Evolutionary conservation across 2,113 vertebrate species (phyloP).

Genomic region (Platycercus adscitus): DNA sequence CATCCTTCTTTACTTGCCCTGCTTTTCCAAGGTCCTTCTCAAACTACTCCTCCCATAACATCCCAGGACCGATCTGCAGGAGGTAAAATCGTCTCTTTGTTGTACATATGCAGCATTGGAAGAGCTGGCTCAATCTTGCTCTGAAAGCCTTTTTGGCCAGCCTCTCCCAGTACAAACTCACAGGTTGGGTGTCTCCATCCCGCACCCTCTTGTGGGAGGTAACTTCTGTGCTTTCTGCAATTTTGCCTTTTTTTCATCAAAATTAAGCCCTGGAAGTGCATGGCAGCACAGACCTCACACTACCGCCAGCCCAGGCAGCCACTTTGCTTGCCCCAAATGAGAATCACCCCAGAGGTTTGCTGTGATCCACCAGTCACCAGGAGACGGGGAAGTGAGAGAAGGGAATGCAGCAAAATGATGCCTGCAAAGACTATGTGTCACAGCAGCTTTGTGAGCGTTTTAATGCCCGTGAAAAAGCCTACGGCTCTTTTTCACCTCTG

Average conservation of each 20-base stretch:
- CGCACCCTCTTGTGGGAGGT: not conserved
- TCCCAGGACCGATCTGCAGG: not conserved
- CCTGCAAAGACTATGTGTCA: not conserved
- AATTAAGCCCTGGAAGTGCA: not conserved
- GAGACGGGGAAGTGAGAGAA: not conserved
- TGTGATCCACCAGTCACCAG: not conserved
- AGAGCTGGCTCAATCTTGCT: not conserved
- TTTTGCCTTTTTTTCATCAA: not conserved
- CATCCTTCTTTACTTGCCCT: not conserved
- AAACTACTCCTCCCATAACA: not conserved
- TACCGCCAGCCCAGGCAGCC: fast-evolving
- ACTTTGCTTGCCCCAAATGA: not conserved
- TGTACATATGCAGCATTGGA: not conserved
- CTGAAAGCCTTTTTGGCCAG: not conserved
- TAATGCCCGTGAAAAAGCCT: not conserved
- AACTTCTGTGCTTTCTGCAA: not conserved
- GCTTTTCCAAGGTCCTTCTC: slow-evolving; percentile 1
- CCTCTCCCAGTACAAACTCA: not conserved
- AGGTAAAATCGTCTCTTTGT: not conserved
- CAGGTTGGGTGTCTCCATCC: not conserved
- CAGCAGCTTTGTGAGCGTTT: not conserved
- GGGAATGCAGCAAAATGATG: not conserved
- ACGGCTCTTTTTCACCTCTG: not conserved
- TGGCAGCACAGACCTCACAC: not conserved
- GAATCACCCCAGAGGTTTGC: not conserved